A percentile compares a stretch with the other conserved stretches of the same genome.
phyloP scores from a whole-genome alignment of 2,797 vertebrate genomes.

The Ctenochaetus hawaiiensis region DNA sequence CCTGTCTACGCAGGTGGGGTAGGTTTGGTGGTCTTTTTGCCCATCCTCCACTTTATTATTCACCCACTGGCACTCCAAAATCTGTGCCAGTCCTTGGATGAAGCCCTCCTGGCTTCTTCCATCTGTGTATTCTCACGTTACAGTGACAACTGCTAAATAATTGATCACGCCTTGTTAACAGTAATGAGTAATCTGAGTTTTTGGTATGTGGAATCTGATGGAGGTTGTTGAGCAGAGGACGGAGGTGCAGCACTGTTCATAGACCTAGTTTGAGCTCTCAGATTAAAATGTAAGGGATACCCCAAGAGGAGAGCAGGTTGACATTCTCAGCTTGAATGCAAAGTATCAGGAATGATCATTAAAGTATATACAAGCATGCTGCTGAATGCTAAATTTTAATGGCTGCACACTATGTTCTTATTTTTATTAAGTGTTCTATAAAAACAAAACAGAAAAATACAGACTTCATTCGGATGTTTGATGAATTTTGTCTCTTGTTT shows the following conservation, averaged over 20 bases:
- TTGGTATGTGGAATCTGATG: slow-evolving; percentile 45
- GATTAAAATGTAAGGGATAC: slow-evolving; percentile 37
- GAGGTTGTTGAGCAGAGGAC: slow-evolving; percentile 19
- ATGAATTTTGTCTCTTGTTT: slow-evolving; percentile 5
- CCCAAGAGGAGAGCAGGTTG: slow-evolving; percentile 2
- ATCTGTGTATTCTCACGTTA: slow-evolving; percentile 50
- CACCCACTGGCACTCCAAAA: slow-evolving; percentile 42
- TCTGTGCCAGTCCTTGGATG: slow-evolving; percentile 60
- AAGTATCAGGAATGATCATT: neutral
- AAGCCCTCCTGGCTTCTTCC: slow-evolving; percentile 30
- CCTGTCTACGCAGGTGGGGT: slow-evolving; percentile 26
- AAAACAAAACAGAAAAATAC: neutral
- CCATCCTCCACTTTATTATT: slow-evolving; percentile 29
- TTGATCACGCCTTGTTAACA: slow-evolving; percentile 48
- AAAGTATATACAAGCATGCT: neutral
- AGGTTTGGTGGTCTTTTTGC: slow-evolving; percentile 4
- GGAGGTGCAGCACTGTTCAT: neutral
- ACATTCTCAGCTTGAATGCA: slow-evolving; percentile 8
- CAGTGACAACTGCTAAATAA: slow-evolving; percentile 66
- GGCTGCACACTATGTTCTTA: slow-evolving; percentile 8
- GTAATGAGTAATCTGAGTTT: slow-evolving; percentile 64
- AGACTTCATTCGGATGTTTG: neutral
- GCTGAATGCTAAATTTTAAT: neutral
- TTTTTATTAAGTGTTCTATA: neutral
- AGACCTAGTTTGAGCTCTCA: slow-evolving; percentile 11